A percentile compares a stretch with the other conserved stretches of the same genome.
Evolutionary conservation across 2,113 vertebrate genomes (phyloP).

Genomic region (Falco punctatus): DNA sequence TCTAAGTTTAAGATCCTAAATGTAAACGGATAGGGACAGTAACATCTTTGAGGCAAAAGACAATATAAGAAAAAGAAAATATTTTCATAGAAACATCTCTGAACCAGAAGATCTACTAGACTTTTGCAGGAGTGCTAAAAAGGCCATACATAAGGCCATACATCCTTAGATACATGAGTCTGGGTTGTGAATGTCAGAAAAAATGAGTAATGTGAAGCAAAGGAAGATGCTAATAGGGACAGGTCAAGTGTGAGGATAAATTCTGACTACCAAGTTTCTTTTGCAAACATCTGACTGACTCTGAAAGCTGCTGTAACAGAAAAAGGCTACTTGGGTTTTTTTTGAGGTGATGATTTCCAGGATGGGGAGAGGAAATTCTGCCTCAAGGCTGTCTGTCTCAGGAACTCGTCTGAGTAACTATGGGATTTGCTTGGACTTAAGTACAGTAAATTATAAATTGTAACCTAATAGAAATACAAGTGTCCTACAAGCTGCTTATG

Average conservation of each 20-base stretch:
- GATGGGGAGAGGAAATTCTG: neutral
- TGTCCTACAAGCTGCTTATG: neutral
- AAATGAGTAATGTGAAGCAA: neutral
- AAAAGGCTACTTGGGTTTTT: neutral
- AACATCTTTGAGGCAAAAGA: neutral
- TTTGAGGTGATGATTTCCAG: neutral
- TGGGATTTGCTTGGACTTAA: neutral
- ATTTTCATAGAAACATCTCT: neutral
- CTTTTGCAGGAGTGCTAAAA: neutral
- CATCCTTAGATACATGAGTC: neutral
- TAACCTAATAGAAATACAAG: neutral
- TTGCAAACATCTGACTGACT: neutral
- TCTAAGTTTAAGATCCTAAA: neutral
- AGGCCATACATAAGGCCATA: neutral
- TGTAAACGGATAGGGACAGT: neutral
- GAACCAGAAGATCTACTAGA: neutral
- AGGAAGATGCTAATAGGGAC: neutral
- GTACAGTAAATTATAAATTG: neutral
- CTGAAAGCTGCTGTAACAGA: neutral
- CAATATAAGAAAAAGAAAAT: neutral
- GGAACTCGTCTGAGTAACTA: neutral
- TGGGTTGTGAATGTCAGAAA: neutral
- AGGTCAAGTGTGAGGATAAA: neutral
- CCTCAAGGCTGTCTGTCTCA: neutral
- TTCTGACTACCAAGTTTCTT: neutral